Percentiles rank a stretch among this genome's conserved stretches.
Evolutionary conservation across 2,797 vertebrate genomes (phyloP).

Genomic region (Sitta carolinensis): DNA sequence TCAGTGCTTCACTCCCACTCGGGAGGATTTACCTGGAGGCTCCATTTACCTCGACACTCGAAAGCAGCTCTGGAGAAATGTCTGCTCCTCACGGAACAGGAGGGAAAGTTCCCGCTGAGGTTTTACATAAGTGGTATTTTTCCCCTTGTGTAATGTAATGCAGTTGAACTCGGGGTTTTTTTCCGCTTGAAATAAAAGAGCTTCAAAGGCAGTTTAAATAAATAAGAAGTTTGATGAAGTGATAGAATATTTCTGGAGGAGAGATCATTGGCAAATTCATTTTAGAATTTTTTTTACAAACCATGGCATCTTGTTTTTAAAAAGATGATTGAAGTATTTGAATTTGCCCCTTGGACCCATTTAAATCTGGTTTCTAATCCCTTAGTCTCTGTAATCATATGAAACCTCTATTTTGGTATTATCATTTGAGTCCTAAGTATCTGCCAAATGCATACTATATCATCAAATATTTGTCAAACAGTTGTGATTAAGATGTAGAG

Average conservation of each 20-base stretch:
- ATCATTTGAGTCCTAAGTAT: constrained; percentile 59
- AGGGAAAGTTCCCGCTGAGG: constrained; percentile 21
- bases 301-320: constrained; percentile 43
- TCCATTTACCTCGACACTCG: neutral
- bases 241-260: constrained; percentile 65
- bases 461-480: constrained; percentile 64
- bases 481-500: constrained; percentile 60
- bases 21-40: neutral
- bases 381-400: constrained; percentile 58
- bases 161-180: neutral
- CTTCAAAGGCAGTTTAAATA: constrained; percentile 71
- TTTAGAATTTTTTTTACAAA: constrained; percentile 42
- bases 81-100: neutral
- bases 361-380: constrained; percentile 72
- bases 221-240: constrained; percentile 65
- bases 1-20: neutral
- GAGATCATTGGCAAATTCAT: constrained; percentile 51
- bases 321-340: constrained; percentile 66
- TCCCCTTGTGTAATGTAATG: constrained; percentile 50
- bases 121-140: constrained; percentile 53
- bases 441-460: constrained; percentile 46
- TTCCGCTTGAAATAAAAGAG: constrained; percentile 36
- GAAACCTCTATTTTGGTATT: constrained; percentile 65
- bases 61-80: constrained; percentile 5
- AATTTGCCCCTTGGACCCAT: constrained; percentile 67